Base-by-base conservation (phyloP, 2,888 invertebrate genomes). In the Anthoptus insignis region DNA sequence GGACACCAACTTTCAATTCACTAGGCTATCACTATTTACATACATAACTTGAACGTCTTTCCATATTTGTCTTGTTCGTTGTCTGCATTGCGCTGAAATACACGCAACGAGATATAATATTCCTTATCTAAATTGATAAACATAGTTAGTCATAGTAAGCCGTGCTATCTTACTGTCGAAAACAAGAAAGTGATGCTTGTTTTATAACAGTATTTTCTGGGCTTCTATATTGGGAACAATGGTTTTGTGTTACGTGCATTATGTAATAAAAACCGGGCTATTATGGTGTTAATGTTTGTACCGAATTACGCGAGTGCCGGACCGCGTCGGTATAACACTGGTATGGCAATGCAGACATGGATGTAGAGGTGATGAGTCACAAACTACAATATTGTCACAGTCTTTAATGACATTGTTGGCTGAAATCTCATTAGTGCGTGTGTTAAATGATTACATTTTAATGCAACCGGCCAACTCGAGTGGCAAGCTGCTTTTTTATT, bases 371-470 rank as follows among this genome's bases (percentile, higher is more conserved):
- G 81, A 86, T 91, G 92, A 92, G 85, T 92, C 92, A 81, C 82
- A 81, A 81, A 63, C 83, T 79, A 27, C 56, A 76, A 83, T n/a
- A n/a, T 82, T 84, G 88, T 86, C 84, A 82, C 79, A 39, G 80
- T 29, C 88, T 84, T 90, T 89, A 90, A 83, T 83, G 76, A 87
- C 84, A 80, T 82, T 84, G 89, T 87, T 84, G 81, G 80, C 86
- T 88, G 82, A 90, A 90, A 91, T 90, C 89, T 89, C 89, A 90
- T 92, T 92, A 89, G 87, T 89, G 89, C 88, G 89, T 89, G 88
- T 87, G 87, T 87, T 87, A 88, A 90, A 87, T 89, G 89, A 90
- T 89, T 90, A 91, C 86, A 86, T 89, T 89, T 87, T 87, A 87
- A 87, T 86, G 86, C 84, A 76, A 72, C 75, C 80, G 79, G 77